These are phyloP conservation scores for Tringa solitaria DNA, from an alignment of 2,113 vertebrate genomes.

Conservation along the genomic window DNA sequence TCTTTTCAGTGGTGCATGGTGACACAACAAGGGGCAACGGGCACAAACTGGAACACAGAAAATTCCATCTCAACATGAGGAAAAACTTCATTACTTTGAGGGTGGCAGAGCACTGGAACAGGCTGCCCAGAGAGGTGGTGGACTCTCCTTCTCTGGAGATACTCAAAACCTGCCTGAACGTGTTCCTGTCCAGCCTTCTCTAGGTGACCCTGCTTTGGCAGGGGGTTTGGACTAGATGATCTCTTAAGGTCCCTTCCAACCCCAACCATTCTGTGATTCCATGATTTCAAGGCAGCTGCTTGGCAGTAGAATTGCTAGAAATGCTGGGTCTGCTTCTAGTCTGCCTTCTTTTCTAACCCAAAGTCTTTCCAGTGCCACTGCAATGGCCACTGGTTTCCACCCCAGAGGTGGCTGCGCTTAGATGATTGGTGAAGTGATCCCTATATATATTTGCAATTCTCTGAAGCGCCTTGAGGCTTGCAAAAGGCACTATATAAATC, in stretches of 20 bases:
- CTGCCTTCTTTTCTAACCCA: not conserved
- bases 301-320: not conserved
- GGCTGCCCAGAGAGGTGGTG: not conserved
- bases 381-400: not conserved
- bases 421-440: conserved; percentile 32
- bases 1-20: not conserved
- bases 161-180: not conserved
- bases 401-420: not conserved
- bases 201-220: not conserved
- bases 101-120: not conserved
- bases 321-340: not conserved
- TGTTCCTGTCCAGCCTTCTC: not conserved
- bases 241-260: not conserved
- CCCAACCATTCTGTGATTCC: not conserved
- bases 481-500: conserved; percentile 66
- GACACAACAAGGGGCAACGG: not conserved
- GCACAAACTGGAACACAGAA: not conserved
- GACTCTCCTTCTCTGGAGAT: not conserved
- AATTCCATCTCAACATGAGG: not conserved
- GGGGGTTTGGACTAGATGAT: not conserved
- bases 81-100: not conserved
- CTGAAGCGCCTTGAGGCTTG: conserved; percentile 53
- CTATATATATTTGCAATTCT: conserved; percentile 30
- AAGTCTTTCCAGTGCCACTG: not conserved
- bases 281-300: not conserved